Base-by-base conservation (phyloP, 1,140 invertebrate species). In the Drosophila neocordata region DNA sequence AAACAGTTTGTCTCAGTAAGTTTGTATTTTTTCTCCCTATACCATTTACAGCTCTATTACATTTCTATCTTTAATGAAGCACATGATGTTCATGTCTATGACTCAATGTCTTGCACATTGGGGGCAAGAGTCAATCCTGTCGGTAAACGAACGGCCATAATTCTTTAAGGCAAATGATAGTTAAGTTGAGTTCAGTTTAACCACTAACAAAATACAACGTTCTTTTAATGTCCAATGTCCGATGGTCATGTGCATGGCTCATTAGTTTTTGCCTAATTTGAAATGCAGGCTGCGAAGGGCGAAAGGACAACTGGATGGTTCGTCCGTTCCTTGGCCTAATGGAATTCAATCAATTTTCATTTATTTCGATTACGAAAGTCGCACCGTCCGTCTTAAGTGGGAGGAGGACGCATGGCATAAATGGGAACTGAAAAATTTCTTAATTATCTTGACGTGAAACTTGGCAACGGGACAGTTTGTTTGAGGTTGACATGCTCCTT, bases 321-420 rank as follows among this genome's bases (percentile, higher is more conserved):
- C 22, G 51, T 48, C 11, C 20, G 44, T 11, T 27, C 27, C 11
- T 44, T 41, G 73, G 60, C 69, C 76, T 83, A 87, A 90, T 90
- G 87, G 87, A 90, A 90, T 90, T 90, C 87, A 80, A 90, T 90
- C 88, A 90, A 90, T 90, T 90, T 90, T 85, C 87, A 90, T 90
- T 90, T 90, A 90, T 72, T 83, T 84, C 87, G 82, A 87, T 85
- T 87, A 69, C 78, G 48, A 73, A 69, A 78, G 66, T 80, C 81
- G 73, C 83, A 75, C 67, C 77, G 41, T 51, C 35, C 37, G 48
- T 15, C 13, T 15, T 13, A 13, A 58, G 35, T 41, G n/a, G 37
- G 34, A 34, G 56, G 31, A 58, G 48, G 51, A 27, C 70, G 15
- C 53, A 38, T 53, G 59, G 58, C 48, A 34, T 35, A 55, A 68